A percentile compares a stretch with the other conserved stretches of the same genome.
These are phyloP conservation scores for Sphaeridia pumilis DNA, from an alignment of 2,888 invertebrate genomes.

Conservation along the genomic window DNA sequence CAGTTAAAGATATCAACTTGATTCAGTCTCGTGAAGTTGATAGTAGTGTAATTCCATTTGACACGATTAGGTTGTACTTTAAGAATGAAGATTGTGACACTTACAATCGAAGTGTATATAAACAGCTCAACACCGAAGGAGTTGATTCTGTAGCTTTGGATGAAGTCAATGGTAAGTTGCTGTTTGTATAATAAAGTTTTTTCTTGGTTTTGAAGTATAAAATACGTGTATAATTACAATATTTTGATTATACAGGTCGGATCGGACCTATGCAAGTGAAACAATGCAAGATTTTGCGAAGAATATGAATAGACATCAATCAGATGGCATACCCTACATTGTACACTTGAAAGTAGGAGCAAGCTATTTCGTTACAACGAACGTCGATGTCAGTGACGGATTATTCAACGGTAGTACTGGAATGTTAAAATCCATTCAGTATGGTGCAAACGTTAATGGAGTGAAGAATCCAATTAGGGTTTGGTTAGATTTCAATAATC, in stretches of 20 bases:
- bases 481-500: conserved; percentile 16
- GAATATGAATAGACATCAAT: conserved; percentile 3
- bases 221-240: too few species aligned
- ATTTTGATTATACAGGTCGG: background rate
- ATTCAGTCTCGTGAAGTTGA: conserved; percentile 10
- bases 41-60: background rate
- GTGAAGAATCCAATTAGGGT: background rate
- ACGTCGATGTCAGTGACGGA: conserved; percentile 22
- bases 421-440: conserved; percentile 6
- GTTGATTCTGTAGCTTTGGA: background rate
- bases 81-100: conserved; percentile 10
- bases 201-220: too few species aligned
- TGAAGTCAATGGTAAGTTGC: background rate
- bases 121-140: background rate
- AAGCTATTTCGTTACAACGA: conserved; percentile 15
- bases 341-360: conserved; percentile 8
- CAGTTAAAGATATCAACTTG: conserved; percentile 5
- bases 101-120: background rate
- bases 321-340: conserved; percentile 7
- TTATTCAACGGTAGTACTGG: conserved; percentile 26
- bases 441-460: background rate
- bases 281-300: background rate
- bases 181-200: background rate
- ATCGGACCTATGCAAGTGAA: background rate
- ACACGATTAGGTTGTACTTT: conserved; percentile 8